Evolutionary conservation across 2,888 invertebrate species (phyloP).

Genomic region (Epiblema foenella): DNA sequence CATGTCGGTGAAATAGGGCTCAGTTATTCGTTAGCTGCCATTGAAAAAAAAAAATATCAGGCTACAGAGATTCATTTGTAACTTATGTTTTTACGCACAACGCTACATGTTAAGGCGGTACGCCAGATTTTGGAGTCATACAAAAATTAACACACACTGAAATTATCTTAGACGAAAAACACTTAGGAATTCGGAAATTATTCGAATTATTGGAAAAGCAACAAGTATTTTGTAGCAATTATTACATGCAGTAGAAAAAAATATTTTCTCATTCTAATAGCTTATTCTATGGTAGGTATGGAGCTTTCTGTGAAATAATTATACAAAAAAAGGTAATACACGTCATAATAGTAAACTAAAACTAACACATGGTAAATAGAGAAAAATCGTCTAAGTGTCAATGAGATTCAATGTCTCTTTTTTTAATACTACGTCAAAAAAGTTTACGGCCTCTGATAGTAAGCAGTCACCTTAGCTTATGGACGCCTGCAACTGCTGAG

Average conservation of each 20-base stretch:
- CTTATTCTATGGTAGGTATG: background rate
- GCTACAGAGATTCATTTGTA: constrained; percentile 16
- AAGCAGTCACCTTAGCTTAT: background rate
- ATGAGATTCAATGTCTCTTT: background rate
- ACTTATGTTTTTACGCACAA: too few species aligned
- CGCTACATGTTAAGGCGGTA: too few species aligned
- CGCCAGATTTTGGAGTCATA: background rate
- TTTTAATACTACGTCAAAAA: too few species aligned
- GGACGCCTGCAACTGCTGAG: background rate
- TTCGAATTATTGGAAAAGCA: background rate
- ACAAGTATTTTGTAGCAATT: background rate
- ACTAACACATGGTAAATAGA: background rate
- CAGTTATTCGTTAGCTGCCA: background rate
- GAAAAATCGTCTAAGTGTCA: background rate
- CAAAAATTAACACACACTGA: background rate
- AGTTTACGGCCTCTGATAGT: too few species aligned
- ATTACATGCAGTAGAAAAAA: background rate
- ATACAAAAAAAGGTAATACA: background rate
- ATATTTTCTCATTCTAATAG: background rate
- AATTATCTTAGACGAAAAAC: too few species aligned
- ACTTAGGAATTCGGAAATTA: background rate
- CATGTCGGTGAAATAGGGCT: too few species aligned
- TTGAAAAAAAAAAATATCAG: background rate
- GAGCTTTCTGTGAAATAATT: background rate
- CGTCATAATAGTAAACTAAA: background rate